Conservation (phyloP, 2,797 vertebrate species). For the Australoheros facetus region DNA sequence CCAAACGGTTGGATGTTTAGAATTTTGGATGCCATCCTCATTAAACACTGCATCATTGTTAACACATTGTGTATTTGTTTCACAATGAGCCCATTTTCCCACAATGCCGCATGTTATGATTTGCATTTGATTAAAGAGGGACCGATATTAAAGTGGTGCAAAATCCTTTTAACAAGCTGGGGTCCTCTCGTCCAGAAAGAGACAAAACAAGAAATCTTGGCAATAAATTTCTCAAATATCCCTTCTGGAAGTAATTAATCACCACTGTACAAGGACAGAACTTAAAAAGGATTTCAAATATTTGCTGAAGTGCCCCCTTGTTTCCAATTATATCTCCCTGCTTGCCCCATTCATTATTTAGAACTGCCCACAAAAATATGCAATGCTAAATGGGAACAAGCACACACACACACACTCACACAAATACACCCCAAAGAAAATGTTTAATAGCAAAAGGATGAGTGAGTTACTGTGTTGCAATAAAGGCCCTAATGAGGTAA, state of each 20-base stretch:
- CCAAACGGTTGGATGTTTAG: neutral
- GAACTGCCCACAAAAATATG: constrained; percentile 88
- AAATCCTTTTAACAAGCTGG: constrained; percentile 50
- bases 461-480: constrained; percentile 90
- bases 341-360: constrained; percentile 96
- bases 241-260: constrained; percentile 96
- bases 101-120: constrained; percentile 73
- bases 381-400: constrained; percentile 83
- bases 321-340: constrained; percentile 98
- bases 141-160: constrained; percentile 57
- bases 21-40: constrained; percentile 6
- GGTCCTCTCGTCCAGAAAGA: constrained; percentile 9
- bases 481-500: constrained; percentile 97
- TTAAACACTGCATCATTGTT: constrained; percentile 59
- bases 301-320: constrained; percentile 95
- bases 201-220: constrained; percentile 47
- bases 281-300: constrained; percentile 91
- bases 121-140: constrained; percentile 77
- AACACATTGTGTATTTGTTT: constrained; percentile 56
- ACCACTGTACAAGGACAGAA: constrained; percentile 77
- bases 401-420: constrained; percentile 6
- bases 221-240: constrained; percentile 70
- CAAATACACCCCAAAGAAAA: constrained; percentile 85
- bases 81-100: constrained; percentile 50
- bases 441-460: constrained; percentile 90